These are phyloP conservation scores for Seriola quinqueradiata DNA, from an alignment of 2,113 vertebrate species.

Conservation along the genomic window DNA sequence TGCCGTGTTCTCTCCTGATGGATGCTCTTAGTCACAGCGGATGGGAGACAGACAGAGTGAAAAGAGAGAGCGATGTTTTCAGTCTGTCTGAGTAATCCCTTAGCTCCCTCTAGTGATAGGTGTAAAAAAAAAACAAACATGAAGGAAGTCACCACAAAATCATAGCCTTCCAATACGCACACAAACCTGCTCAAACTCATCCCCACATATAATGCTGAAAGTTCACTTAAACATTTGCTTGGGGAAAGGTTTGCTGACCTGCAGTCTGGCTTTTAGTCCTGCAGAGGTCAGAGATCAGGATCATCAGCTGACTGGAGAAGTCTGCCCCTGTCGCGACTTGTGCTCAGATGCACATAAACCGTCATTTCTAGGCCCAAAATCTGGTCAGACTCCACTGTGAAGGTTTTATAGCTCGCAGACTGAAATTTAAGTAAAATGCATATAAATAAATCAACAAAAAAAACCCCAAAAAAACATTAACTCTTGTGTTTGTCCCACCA, in stretches of 20 bases:
- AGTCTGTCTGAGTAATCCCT: constrained; percentile 17
- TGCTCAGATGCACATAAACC: constrained; percentile 3
- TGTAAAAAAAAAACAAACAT: neutral
- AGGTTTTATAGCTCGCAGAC: neutral
- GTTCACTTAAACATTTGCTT: neutral
- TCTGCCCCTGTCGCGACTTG: constrained; percentile 4
- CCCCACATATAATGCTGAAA: neutral
- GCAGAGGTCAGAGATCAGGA: constrained; percentile 35
- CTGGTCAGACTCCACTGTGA: neutral
- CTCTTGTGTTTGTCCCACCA: constrained; percentile 5
- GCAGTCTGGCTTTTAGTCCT: neutral
- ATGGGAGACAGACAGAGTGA: constrained; percentile 2
- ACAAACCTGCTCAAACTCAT: neutral
- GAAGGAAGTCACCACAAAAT: neutral
- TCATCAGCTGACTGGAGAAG: constrained; percentile 2
- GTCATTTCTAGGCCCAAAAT: neutral
- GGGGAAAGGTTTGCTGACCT: neutral
- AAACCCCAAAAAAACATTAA: too few species aligned
- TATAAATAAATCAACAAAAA: constrained; percentile 20
- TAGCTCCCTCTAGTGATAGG: constrained; percentile 75
- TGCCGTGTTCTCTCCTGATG: constrained; percentile 37
- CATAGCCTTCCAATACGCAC: neutral
- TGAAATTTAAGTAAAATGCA: neutral
- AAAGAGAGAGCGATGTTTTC: neutral
- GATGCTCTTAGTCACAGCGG: constrained; percentile 35